Percentiles rank a stretch among this genome's conserved stretches.
These are phyloP conservation scores for Barnardius zonarius DNA, from an alignment of 2,113 vertebrate species.

Conservation along the genomic window DNA sequence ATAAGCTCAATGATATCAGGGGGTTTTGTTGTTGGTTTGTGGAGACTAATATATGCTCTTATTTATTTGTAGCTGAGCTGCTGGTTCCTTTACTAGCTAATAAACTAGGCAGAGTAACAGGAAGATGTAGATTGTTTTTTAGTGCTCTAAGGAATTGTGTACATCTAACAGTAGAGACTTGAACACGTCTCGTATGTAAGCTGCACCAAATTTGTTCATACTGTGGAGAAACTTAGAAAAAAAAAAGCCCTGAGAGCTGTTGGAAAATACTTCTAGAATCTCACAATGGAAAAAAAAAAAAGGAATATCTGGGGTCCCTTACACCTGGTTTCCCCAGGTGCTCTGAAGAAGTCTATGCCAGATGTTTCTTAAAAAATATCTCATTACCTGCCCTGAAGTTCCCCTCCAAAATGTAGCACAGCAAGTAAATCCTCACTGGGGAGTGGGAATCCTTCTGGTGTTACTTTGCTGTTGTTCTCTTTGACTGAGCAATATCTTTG, in stretches of 20 bases:
- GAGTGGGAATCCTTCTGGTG: not conserved
- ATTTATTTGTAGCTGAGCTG: not conserved
- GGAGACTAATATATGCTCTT: not conserved
- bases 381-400: not conserved
- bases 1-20: not conserved
- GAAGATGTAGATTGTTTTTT: not conserved
- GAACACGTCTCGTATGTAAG: not conserved
- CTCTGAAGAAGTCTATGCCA: not conserved
- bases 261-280: not conserved
- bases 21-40: not conserved
- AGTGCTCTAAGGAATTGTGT: not conserved
- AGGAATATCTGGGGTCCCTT: accelerated
- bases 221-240: not conserved
- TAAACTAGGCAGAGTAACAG: not conserved
- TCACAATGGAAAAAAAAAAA: not conserved
- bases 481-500: not conserved
- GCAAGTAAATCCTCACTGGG: accelerated
- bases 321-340: not conserved
- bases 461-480: not conserved
- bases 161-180: not conserved
- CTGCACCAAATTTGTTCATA: not conserved
- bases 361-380: not conserved
- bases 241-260: not conserved
- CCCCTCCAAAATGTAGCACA: not conserved
- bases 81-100: not conserved